Evolutionary conservation across 2,797 vertebrate species (phyloP).

Genomic region (Enteromius afrohamiltoni): DNA sequence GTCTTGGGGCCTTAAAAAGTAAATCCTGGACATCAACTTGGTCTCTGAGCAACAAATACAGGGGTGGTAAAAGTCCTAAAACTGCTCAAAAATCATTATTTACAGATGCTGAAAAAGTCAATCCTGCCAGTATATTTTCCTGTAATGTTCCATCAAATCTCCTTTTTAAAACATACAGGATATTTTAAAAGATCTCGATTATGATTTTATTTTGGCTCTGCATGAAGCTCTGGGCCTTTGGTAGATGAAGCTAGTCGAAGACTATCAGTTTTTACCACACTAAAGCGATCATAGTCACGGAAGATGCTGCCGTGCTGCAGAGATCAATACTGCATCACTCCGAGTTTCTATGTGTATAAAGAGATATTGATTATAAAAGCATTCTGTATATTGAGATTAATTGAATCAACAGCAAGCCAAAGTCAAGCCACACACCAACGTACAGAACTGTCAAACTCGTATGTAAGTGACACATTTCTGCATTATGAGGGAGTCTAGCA

Average conservation of each 20-base stretch:
- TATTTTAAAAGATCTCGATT: slow-evolving; percentile 2
- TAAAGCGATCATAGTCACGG: slow-evolving; percentile 46
- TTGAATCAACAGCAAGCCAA: slow-evolving; percentile 42
- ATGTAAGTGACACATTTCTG: slow-evolving; percentile 14
- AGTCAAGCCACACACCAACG: slow-evolving; percentile 3
- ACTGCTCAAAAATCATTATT: slow-evolving; percentile 10
- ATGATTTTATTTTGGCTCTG: slow-evolving; percentile 12
- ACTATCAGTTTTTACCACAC: slow-evolving; percentile 20
- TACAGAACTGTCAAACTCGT: slow-evolving; percentile 20
- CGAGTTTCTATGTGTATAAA: slow-evolving; percentile 49
- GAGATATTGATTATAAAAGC: slow-evolving; percentile 50
- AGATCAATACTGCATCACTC: slow-evolving; percentile 47
- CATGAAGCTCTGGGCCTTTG: slow-evolving; percentile 25
- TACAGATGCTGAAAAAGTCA: neutral
- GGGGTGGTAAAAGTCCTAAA: neutral
- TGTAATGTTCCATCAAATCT: slow-evolving; percentile 3
- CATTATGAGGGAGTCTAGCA: neutral
- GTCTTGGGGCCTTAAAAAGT: neutral
- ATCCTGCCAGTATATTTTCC: neutral
- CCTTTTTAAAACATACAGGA: slow-evolving; percentile 13
- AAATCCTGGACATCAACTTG: neutral
- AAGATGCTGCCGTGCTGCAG: slow-evolving; percentile 41
- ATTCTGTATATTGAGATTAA: slow-evolving; percentile 53
- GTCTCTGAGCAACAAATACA: slow-evolving; percentile 14
- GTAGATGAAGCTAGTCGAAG: slow-evolving; percentile 9